Conservation (phyloP, 2,888 invertebrate genomes). For the Hartigia nigra region DNA sequence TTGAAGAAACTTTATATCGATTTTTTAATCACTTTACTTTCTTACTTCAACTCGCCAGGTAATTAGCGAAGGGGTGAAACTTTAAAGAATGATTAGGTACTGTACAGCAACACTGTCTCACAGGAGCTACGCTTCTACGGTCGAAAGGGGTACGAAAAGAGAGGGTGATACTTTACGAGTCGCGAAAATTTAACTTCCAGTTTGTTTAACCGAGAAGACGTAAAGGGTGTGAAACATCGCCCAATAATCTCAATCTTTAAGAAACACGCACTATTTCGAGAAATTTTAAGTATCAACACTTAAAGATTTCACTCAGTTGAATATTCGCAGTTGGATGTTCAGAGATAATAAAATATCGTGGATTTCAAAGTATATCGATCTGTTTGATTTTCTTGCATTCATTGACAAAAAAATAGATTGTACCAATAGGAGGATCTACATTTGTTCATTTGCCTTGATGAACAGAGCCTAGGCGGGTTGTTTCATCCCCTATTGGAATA, state of each 20-base stretch:
- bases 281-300: neutral
- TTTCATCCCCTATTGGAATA: constrained; percentile 23
- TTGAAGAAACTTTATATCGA: constrained; percentile 23
- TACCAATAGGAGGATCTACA: constrained; percentile 38
- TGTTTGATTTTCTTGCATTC: neutral
- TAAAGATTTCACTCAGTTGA: too few species aligned
- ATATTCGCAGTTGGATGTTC: too few species aligned
- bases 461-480: constrained; percentile 32
- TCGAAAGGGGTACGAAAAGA: neutral
- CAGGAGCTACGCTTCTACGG: neutral
- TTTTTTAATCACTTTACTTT: constrained; percentile 51
- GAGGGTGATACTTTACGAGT: constrained; percentile 35
- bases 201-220: constrained; percentile 38
- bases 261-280: neutral
- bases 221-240: constrained; percentile 27
- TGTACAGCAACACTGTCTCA: constrained; percentile 15
- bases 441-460: constrained; percentile 47
- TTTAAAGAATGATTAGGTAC: constrained; percentile 54
- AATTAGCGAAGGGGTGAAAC: constrained; percentile 52
- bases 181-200: constrained; percentile 43
- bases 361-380: neutral
- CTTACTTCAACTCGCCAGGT: constrained; percentile 39
- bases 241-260: neutral
- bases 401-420: neutral
- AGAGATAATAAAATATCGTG: too few species aligned